A percentile compares a stretch with the other conserved stretches of the same genome.
These are phyloP conservation scores for Nestor notabilis DNA, from an alignment of 2,113 vertebrate species.

Conservation along the genomic window DNA sequence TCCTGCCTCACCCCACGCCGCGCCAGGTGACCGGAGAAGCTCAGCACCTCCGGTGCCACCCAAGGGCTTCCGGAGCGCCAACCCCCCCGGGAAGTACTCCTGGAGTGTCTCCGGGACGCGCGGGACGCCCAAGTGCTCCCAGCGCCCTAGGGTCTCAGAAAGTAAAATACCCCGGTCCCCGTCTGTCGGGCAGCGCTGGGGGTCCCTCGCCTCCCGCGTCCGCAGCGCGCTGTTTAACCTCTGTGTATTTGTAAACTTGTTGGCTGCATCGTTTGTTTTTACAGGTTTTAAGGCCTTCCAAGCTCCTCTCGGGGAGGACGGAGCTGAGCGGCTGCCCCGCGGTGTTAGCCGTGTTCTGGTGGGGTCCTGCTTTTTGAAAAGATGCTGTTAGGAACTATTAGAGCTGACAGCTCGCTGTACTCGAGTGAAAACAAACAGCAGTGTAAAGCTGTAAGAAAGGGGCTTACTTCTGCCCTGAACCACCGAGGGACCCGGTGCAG, in stretches of 20 bases:
- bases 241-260: neutral
- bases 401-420: conserved; percentile 7
- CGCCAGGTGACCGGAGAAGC: neutral
- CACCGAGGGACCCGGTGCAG: neutral
- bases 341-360: neutral
- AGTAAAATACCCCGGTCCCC: neutral
- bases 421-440: neutral
- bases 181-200: neutral
- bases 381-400: conserved; percentile 9
- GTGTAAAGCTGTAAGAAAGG: neutral
- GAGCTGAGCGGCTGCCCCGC: neutral
- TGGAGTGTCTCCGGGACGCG: rapidly evolving
- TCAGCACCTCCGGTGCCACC: neutral
- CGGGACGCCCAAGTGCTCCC: neutral
- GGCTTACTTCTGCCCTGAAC: neutral
- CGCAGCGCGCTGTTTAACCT: neutral
- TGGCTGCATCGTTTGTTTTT: neutral
- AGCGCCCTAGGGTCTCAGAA: neutral
- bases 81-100: neutral
- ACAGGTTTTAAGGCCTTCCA: neutral
- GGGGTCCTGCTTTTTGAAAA: neutral
- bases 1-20: neutral
- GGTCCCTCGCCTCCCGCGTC: neutral
- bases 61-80: neutral
- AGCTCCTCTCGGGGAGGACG: neutral